Evolutionary conservation across 2,888 invertebrate genomes (phyloP).

Genomic region (Chalcosyrphus nemorum): DNA sequence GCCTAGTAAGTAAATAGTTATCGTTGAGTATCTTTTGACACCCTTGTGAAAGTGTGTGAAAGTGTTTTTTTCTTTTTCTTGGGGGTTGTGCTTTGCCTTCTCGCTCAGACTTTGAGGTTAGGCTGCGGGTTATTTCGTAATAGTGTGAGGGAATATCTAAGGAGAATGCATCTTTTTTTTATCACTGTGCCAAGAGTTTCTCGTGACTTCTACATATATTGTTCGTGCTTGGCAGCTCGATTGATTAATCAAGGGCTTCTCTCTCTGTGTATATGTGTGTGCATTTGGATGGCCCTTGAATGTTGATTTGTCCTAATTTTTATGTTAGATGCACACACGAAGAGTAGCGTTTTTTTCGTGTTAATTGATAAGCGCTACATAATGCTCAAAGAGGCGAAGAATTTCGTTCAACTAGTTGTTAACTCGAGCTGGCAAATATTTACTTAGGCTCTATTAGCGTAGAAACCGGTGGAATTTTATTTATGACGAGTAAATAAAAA

Average conservation of each 20-base stretch:
- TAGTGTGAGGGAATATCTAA: neutral
- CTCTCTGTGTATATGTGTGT: neutral
- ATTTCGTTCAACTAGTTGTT: conserved; percentile 46
- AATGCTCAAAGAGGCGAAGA: neutral
- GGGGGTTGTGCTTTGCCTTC: conserved; percentile 7
- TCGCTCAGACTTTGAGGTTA: conserved; percentile 57
- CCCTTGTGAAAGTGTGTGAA: neutral
- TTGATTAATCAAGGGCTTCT: conserved; percentile 56
- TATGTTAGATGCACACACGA: neutral
- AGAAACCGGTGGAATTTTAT: conserved; percentile 21
- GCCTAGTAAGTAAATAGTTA: conserved; percentile 84
- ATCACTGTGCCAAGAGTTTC: conserved; percentile 49
- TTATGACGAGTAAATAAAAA: conserved; percentile 23
- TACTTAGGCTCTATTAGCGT: neutral
- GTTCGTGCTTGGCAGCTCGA: conserved; percentile 7
- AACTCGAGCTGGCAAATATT: conserved; percentile 16
- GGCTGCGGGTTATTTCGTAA: conserved; percentile 62
- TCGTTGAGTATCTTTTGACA: neutral
- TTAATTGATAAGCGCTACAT: conserved; percentile 42
- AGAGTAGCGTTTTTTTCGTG: conserved; percentile 8
- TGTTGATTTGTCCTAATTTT: conserved; percentile 31
- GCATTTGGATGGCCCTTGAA: conserved; percentile 23
- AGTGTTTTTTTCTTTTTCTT: neutral
- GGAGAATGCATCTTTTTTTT: conserved; percentile 2
- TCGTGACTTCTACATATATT: conserved; percentile 25